These are phyloP conservation scores for Vireo altiloquus DNA, from an alignment of 2,113 vertebrate genomes.

Conservation along the genomic window DNA sequence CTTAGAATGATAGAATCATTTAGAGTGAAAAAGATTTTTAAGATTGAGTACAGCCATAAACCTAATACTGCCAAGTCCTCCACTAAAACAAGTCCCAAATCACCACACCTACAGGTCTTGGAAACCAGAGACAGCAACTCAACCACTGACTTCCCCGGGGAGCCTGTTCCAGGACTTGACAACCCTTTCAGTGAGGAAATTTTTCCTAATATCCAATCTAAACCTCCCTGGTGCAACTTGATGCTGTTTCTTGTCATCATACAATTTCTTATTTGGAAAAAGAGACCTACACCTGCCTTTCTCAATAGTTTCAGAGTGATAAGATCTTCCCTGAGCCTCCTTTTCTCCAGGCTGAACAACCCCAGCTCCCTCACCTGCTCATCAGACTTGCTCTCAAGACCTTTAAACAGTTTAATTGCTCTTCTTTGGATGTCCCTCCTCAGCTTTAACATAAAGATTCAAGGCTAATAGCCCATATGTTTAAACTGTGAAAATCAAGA, in stretches of 20 bases:
- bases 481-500: not conserved
- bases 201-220: not conserved
- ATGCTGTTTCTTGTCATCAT: not conserved
- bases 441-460: not conserved
- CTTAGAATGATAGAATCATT: not conserved
- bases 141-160: not conserved
- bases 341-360: not conserved
- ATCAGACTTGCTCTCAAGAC: not conserved
- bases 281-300: not conserved
- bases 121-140: not conserved
- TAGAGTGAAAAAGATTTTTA: not conserved
- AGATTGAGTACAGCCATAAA: not conserved
- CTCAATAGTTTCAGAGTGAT: not conserved
- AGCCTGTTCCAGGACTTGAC: not conserved
- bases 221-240: not conserved
- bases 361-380: fast-evolving
- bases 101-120: not conserved
- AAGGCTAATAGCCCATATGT: not conserved
- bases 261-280: not conserved
- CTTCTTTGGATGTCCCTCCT: not conserved
- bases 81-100: not conserved
- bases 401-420: not conserved
- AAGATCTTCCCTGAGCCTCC: not conserved
- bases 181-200: not conserved
- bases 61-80: not conserved